These are phyloP conservation scores for Trissolcus brochymenae DNA, from an alignment of 2,888 invertebrate genomes.

Conservation along the genomic window DNA sequence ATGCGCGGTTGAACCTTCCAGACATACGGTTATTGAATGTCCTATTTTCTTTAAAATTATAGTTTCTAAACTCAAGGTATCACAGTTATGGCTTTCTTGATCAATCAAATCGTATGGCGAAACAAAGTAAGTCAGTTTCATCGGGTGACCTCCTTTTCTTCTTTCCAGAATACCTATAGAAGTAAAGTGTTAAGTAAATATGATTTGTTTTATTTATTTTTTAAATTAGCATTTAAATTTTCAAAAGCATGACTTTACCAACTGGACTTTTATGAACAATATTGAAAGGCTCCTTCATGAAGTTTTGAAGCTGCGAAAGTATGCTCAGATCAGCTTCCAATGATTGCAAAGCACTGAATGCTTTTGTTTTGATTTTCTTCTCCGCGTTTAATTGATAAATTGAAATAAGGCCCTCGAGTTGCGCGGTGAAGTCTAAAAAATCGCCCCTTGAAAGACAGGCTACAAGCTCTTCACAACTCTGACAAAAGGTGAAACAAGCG, in stretches of 20 bases:
- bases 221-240: neutral
- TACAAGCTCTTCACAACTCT: slow-evolving; percentile 93
- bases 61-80: slow-evolving; percentile 86
- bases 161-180: slow-evolving; percentile 77
- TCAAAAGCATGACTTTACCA: slow-evolving; percentile 78
- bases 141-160: slow-evolving; percentile 83
- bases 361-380: slow-evolving; percentile 95
- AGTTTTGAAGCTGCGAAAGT: slow-evolving; percentile 86
- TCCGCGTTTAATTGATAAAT: slow-evolving; percentile 97
- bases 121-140: slow-evolving; percentile 95
- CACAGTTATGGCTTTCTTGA: slow-evolving; percentile 83
- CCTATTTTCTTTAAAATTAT: slow-evolving; percentile 85
- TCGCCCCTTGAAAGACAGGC: slow-evolving; percentile 89
- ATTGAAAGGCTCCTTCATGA: slow-evolving; percentile 84
- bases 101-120: slow-evolving; percentile 94
- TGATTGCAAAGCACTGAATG: slow-evolving; percentile 93
- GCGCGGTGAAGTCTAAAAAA: slow-evolving; percentile 93
- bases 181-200: neutral
- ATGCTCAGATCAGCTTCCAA: slow-evolving; percentile 92
- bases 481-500: slow-evolving; percentile 62
- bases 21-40: slow-evolving; percentile 90
- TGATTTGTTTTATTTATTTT: neutral
- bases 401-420: slow-evolving; percentile 92
- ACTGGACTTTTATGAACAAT: slow-evolving; percentile 93
- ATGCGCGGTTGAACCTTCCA: slow-evolving; percentile 91